Evolutionary conservation across 2,113 vertebrate genomes (phyloP).

Genomic region (Lampris megalopsis): DNA sequence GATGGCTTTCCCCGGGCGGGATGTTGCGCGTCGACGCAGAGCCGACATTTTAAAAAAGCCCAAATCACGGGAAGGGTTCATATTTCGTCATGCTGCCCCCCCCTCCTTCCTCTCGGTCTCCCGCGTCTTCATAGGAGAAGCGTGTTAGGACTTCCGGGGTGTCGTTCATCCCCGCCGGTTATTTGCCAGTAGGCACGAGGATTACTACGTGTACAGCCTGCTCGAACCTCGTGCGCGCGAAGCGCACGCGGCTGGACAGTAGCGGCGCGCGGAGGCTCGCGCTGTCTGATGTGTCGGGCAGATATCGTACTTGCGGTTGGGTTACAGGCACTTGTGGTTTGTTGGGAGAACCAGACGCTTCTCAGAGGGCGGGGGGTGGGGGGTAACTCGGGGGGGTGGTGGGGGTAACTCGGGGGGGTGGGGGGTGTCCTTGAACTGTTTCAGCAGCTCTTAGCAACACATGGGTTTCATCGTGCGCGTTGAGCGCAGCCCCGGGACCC

Average conservation of each 20-base stretch:
- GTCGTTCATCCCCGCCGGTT: conserved; percentile 31
- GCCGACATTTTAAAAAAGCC: background rate
- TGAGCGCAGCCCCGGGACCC: conserved; percentile 48
- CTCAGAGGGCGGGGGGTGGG: conserved; percentile 34
- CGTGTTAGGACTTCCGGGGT: background rate
- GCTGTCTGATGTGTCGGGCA: conserved; percentile 56
- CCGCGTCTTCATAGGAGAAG: background rate
- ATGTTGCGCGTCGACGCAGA: background rate
- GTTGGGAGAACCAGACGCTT: conserved; percentile 47
- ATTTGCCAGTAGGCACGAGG: conserved; percentile 9
- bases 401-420: background rate
- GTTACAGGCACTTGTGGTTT: conserved; percentile 64
- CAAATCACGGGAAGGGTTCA: background rate
- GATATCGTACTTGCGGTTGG: conserved; percentile 59
- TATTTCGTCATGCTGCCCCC: no score
- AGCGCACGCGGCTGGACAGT: conserved; percentile 45
- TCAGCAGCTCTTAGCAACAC: conserved; percentile 47
- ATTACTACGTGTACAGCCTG: conserved; percentile 41
- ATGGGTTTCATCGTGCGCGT: conserved; percentile 68
- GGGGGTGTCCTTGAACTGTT: conserved; percentile 55
- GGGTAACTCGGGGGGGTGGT: background rate
- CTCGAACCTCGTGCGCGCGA: conserved; percentile 47
- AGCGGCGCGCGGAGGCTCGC: conserved; percentile 41
- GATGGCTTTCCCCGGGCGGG: no score
- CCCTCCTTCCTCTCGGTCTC: background rate